These are phyloP conservation scores for Hoplostethus mediterraneus DNA, from an alignment of 2,797 vertebrate species.

Conservation along the genomic window DNA sequence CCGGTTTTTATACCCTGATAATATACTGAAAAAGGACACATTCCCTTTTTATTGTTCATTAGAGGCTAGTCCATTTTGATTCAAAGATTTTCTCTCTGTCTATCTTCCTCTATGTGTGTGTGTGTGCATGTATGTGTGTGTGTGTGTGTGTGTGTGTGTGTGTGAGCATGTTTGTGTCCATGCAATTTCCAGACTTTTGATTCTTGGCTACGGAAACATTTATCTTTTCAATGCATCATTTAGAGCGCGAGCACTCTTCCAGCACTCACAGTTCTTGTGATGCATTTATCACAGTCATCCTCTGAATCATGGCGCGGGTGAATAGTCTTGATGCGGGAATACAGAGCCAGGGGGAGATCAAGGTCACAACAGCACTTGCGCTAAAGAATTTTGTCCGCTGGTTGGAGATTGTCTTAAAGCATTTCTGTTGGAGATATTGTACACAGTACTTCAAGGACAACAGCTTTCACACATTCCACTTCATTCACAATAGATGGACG, in stretches of 20 bases:
- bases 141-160: not conserved
- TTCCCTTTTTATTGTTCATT: slow-evolving; percentile 10
- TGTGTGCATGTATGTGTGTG: not conserved
- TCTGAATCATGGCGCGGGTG: slow-evolving; percentile 12
- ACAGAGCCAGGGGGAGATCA: slow-evolving; percentile 38
- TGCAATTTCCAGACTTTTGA: slow-evolving; percentile 16
- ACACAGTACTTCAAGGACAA: slow-evolving; percentile 40
- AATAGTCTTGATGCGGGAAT: slow-evolving; percentile 22
- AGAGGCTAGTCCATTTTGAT: not conserved
- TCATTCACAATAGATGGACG: slow-evolving; percentile 13
- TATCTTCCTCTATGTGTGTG: not conserved
- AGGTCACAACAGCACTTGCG: slow-evolving; percentile 50
- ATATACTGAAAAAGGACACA: not conserved
- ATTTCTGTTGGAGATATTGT: slow-evolving; percentile 6
- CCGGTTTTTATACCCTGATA: not conserved
- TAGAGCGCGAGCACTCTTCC: slow-evolving; percentile 14
- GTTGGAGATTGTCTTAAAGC: slow-evolving; percentile 17
- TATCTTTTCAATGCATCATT: slow-evolving; percentile 47
- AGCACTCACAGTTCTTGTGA: slow-evolving; percentile 15
- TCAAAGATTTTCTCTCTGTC: not conserved
- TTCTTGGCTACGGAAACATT: slow-evolving; percentile 21
- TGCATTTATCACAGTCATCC: slow-evolving; percentile 41
- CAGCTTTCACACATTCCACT: slow-evolving; percentile 1
- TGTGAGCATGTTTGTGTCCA: not conserved
- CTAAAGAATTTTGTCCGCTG: slow-evolving; percentile 17